Percentiles rank a stretch among this genome's conserved stretches.
Conservation (phyloP, 2,888 invertebrate species). For the Osmoderma eremita region DNA sequence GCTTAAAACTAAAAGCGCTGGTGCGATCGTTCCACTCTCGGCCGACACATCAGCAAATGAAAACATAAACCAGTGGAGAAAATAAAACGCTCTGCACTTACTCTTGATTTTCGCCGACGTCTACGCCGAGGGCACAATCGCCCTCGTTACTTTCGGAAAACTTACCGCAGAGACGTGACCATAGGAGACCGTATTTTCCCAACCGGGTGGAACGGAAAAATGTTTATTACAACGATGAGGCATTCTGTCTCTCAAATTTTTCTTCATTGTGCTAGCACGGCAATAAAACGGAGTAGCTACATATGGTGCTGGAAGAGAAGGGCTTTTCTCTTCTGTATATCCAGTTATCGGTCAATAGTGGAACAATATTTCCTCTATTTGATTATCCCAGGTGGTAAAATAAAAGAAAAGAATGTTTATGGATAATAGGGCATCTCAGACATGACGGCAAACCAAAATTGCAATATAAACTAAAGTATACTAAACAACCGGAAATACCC, state of each 20-base stretch:
- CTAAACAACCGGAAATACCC: too few relatives aligned
- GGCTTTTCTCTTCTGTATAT: neutral
- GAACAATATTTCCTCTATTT: neutral
- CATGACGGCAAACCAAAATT: too few relatives aligned
- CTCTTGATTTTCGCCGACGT: slow-evolving; percentile 22
- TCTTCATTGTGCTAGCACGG: slow-evolving; percentile 17
- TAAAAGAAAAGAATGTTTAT: too few relatives aligned
- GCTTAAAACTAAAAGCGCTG: slow-evolving; percentile 26
- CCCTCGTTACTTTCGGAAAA: slow-evolving; percentile 8
- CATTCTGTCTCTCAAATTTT: slow-evolving; percentile 11
- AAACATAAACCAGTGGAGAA: slow-evolving; percentile 28
- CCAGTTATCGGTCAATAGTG: neutral
- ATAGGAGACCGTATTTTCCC: neutral
- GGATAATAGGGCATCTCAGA: too few relatives aligned
- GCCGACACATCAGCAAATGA: slow-evolving; percentile 32
- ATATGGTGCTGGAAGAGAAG: too few relatives aligned
- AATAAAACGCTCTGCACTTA: slow-evolving; percentile 30
- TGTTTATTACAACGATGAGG: slow-evolving; percentile 10
- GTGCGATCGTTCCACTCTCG: slow-evolving; percentile 18
- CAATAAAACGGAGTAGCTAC: slow-evolving; percentile 11
- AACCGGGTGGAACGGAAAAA: slow-evolving; percentile 5
- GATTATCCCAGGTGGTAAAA: neutral
- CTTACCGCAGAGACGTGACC: slow-evolving; percentile 4
- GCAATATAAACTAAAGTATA: too few relatives aligned
- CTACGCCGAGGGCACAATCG: slow-evolving; percentile 21